A percentile compares a stretch with the other conserved stretches of the same genome.
These are phyloP conservation scores for Ectobius pallidus DNA, from an alignment of 2,888 invertebrate genomes.

Conservation along the genomic window DNA sequence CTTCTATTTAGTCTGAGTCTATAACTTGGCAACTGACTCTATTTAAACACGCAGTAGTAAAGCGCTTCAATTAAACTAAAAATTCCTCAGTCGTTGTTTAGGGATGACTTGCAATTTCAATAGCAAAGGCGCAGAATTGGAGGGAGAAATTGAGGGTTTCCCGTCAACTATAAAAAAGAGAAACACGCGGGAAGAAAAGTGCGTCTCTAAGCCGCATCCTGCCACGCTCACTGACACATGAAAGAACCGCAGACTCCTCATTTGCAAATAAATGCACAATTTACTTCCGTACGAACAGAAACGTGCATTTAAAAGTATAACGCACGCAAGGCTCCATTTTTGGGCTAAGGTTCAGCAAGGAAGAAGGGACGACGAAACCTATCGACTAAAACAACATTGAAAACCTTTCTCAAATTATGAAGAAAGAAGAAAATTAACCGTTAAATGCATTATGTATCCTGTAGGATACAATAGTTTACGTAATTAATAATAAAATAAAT, in stretches of 20 bases:
- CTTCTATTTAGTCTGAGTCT: slow-evolving; percentile 23
- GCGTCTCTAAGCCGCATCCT: too few relatives aligned
- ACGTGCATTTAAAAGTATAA: not conserved
- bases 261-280: slow-evolving; percentile 25
- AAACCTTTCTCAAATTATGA: too few relatives aligned
- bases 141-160: slow-evolving; percentile 19
- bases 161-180: slow-evolving; percentile 22
- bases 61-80: slow-evolving; percentile 38
- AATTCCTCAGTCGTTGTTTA: slow-evolving; percentile 36
- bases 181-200: too few relatives aligned
- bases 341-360: too few relatives aligned
- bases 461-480: too few relatives aligned
- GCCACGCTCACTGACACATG: slow-evolving; percentile 9
- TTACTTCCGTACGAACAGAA: not conserved
- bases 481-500: too few relatives aligned
- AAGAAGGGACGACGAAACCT: too few relatives aligned
- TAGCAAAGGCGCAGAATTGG: slow-evolving; percentile 27
- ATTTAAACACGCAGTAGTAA: slow-evolving; percentile 38
- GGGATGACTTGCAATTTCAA: slow-evolving; percentile 36
- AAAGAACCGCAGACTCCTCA: slow-evolving; percentile 13
- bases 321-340: too few relatives aligned
- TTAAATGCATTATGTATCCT: too few relatives aligned
- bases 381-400: too few relatives aligned
- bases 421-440: too few relatives aligned
- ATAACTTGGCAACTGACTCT: slow-evolving; percentile 33